These are phyloP conservation scores for Protophormia terraenovae DNA, from an alignment of 2,888 invertebrate genomes.

Conservation along the genomic window DNA sequence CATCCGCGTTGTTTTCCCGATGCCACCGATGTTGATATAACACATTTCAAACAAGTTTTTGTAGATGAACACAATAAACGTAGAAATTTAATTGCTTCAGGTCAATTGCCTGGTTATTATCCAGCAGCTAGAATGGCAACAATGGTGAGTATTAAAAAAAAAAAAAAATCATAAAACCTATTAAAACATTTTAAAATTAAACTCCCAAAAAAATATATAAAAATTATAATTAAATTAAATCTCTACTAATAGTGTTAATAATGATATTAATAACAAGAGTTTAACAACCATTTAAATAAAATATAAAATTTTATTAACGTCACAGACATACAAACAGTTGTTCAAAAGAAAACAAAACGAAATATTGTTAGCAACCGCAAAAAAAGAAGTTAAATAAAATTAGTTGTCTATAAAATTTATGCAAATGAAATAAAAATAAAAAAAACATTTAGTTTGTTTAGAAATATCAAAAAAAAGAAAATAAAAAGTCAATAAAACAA, in stretches of 20 bases:
- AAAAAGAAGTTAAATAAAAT: too few relatives aligned
- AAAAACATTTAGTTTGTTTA: background rate
- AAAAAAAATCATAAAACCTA: background rate
- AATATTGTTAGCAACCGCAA: background rate
- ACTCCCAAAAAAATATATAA: background rate
- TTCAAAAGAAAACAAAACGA: background rate
- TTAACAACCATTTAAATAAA: background rate
- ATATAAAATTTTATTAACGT: background rate
- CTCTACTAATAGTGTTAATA: conserved; percentile 6
- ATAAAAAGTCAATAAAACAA: background rate
- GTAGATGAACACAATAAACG: conserved; percentile 79
- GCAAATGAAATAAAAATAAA: background rate
- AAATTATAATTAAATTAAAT: background rate
- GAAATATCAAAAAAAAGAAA: background rate
- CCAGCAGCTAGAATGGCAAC: conserved; percentile 80
- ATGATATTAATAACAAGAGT: background rate
- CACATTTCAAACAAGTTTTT: conserved; percentile 72
- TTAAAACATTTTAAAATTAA: background rate
- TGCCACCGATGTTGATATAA: conserved; percentile 75
- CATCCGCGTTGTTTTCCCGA: conserved; percentile 76
- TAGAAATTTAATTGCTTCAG: conserved; percentile 78
- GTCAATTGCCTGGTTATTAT: conserved; percentile 79
- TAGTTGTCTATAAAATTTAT: background rate
- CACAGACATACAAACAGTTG: background rate
- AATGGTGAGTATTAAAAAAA: conserved; percentile 74